Conservation (phyloP, 2,888 invertebrate species). For the Eristalinus aeneus region DNA sequence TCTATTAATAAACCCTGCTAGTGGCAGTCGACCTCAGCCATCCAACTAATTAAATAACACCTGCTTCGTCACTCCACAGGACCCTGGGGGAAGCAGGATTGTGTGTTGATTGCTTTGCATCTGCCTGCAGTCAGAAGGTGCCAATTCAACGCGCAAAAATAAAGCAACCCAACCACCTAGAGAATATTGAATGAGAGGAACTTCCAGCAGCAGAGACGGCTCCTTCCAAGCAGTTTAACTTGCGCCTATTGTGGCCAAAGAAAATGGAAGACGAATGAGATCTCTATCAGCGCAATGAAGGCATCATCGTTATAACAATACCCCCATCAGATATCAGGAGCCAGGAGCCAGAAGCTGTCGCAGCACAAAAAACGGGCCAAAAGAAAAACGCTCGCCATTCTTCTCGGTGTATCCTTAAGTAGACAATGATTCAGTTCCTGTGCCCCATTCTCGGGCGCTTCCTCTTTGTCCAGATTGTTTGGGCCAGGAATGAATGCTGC, state of each 20-base stretch:
- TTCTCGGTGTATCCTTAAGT: conserved; percentile 59
- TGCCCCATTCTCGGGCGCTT: conserved; percentile 52
- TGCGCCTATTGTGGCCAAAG: conserved; percentile 51
- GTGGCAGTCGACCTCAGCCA: background rate
- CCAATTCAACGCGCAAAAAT: background rate
- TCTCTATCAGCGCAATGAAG: conserved; percentile 68
- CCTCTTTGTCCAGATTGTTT: conserved; percentile 56
- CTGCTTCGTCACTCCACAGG: background rate
- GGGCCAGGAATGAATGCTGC: conserved; percentile 49
- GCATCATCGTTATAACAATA: conserved; percentile 69
- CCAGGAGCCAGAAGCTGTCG: conserved; percentile 17
- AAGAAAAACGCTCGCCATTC: conserved; percentile 41
- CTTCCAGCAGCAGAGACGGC: background rate
- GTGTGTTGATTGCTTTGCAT: background rate
- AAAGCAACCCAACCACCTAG: background rate
- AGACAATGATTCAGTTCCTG: conserved; percentile 70
- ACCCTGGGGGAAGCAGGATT: background rate
- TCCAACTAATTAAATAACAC: background rate
- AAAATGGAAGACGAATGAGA: conserved; percentile 62
- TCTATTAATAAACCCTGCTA: background rate
- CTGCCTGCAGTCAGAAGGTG: background rate
- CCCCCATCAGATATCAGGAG: conserved; percentile 59
- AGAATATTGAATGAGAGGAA: conserved; percentile 9
- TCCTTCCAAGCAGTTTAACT: conserved; percentile 67
- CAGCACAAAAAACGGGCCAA: background rate